phyloP scores from a whole-genome alignment of 2,113 vertebrate species.

The Sarotherodon lohbergeri region DNA sequence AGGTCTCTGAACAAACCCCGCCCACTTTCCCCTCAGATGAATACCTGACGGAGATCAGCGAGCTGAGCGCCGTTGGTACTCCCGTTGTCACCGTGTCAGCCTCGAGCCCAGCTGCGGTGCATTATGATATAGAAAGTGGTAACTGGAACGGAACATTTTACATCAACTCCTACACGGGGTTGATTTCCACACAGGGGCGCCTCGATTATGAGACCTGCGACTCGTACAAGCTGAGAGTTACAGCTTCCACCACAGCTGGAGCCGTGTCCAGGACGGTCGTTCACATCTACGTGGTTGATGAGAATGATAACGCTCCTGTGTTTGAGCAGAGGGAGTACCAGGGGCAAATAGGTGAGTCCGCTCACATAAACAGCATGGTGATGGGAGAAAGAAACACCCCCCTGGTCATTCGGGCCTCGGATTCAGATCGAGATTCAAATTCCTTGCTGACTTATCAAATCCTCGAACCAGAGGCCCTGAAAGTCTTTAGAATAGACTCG shows the following conservation, averaged over 20 bases:
- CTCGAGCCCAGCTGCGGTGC: conserved; percentile 78
- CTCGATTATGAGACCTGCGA: conserved; percentile 84
- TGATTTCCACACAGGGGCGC: conserved; percentile 76
- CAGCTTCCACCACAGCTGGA: conserved; percentile 78
- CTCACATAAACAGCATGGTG: conserved; percentile 83
- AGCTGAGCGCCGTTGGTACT: conserved; percentile 73
- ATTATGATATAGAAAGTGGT: conserved; percentile 85
- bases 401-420: conserved; percentile 82
- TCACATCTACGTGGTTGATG: conserved; percentile 84
- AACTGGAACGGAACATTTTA: conserved; percentile 80
- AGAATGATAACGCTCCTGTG: conserved; percentile 87
- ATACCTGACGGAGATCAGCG: conserved; percentile 87
- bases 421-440: conserved; percentile 83
- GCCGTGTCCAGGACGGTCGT: conserved; percentile 70
- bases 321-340: conserved; percentile 75
- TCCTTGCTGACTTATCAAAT: conserved; percentile 85
- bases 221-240: conserved; percentile 83
- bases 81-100: conserved; percentile 80
- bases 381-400: conserved; percentile 81
- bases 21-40: conserved; percentile 82
- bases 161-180: conserved; percentile 86
- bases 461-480: conserved; percentile 78
- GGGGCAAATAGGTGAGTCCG: conserved; percentile 84
- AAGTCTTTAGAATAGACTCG: conserved; percentile 83
- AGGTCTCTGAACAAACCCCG: conserved; percentile 78